Evolutionary conservation across 2,797 vertebrate species (phyloP).

Genomic region (Rhadinocentrus ornatus): DNA sequence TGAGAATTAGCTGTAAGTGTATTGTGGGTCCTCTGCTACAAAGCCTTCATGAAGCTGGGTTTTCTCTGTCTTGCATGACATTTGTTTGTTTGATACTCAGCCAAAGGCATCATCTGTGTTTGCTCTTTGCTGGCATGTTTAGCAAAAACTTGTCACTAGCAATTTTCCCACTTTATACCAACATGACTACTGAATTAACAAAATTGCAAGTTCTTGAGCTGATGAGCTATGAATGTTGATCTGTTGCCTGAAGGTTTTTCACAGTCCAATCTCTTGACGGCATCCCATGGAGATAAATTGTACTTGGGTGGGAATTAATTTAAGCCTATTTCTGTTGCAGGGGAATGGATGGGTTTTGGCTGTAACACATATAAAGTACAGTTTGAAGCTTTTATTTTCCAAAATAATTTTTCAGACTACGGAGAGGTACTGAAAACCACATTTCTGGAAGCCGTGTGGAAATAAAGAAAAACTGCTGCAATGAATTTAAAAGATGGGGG

Average conservation of each 20-base stretch:
- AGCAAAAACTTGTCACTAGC: conserved; percentile 72
- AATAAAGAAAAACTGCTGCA: conserved; percentile 76
- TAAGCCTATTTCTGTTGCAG: conserved; percentile 53
- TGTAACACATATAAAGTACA: conserved; percentile 36
- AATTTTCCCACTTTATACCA: conserved; percentile 70
- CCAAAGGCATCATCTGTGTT: conserved; percentile 75
- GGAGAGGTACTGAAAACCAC: conserved; percentile 50
- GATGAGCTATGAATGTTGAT: conserved; percentile 66
- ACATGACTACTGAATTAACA: conserved; percentile 67
- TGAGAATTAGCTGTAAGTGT: conserved; percentile 33
- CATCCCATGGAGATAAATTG: conserved; percentile 61
- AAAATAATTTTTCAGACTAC: conserved; percentile 55
- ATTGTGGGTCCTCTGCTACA: conserved; percentile 28
- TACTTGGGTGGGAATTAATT: conserved; percentile 62
- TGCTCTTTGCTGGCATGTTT: conserved; percentile 71
- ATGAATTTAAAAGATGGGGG: conserved; percentile 78
- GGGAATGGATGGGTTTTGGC: conserved; percentile 51
- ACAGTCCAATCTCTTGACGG: conserved; percentile 50
- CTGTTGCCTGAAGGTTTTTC: conserved; percentile 63
- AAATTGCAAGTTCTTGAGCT: conserved; percentile 62
- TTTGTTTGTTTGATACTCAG: conserved; percentile 66
- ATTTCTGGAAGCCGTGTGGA: conserved; percentile 63
- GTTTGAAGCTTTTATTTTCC: conserved; percentile 56
- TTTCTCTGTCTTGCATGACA: conserved; percentile 43
- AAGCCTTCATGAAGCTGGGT: conserved; percentile 16